Percentiles rank a stretch among this genome's conserved stretches.
Evolutionary conservation across 2,113 vertebrate genomes (phyloP).

Genomic region (Leucoraja erinaceus): DNA sequence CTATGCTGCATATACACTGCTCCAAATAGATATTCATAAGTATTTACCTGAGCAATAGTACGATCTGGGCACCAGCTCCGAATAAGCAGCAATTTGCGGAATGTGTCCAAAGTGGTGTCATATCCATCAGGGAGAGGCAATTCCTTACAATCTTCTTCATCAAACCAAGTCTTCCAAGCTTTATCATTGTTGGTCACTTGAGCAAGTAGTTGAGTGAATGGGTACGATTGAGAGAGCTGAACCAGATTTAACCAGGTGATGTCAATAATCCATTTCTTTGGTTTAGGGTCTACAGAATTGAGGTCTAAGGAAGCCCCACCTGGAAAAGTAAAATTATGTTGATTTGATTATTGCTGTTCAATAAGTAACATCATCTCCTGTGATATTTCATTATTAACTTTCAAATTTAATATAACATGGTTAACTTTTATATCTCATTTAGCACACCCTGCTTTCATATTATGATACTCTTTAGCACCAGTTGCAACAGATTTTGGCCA

Average conservation of each 20-base stretch:
- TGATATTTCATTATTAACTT: not conserved
- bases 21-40: not conserved
- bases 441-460: not conserved
- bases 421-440: not conserved
- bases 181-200: slow-evolving; percentile 66
- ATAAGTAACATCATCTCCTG: not conserved
- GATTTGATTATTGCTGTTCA: not conserved
- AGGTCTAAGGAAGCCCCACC: slow-evolving; percentile 72
- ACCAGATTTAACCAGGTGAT: slow-evolving; percentile 75
- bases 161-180: slow-evolving; percentile 69
- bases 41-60: slow-evolving; percentile 64
- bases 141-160: slow-evolving; percentile 63
- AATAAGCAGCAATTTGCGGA: slow-evolving; percentile 68
- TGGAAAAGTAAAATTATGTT: slow-evolving; percentile 42
- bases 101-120: slow-evolving; percentile 60
- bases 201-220: slow-evolving; percentile 59
- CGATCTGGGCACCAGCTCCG: slow-evolving; percentile 74
- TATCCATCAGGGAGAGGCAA: slow-evolving; percentile 63
- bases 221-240: slow-evolving; percentile 61
- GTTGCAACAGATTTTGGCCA: slow-evolving; percentile 71
- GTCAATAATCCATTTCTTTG: slow-evolving; percentile 73
- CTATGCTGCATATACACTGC: not conserved
- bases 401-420: not conserved
- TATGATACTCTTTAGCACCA: too few relatives aligned
- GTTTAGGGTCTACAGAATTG: slow-evolving; percentile 68